These are phyloP conservation scores for Caenorhabditis uteleia DNA, from an alignment of 2,888 invertebrate genomes.

Conservation along the genomic window DNA sequence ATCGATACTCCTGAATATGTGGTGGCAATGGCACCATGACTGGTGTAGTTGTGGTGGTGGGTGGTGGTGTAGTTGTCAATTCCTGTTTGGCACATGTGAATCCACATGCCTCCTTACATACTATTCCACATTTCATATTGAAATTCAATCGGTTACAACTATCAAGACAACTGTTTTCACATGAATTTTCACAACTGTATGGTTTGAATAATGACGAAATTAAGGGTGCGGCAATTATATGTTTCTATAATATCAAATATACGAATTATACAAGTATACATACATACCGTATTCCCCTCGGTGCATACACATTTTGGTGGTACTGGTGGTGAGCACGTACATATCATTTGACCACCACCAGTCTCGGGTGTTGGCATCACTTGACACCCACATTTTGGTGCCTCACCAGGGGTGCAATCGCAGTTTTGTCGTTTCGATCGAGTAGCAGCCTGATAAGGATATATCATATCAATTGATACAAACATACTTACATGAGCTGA, in stretches of 20 bases:
- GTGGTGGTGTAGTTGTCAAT: slow-evolving; percentile 4
- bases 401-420: slow-evolving; percentile 39
- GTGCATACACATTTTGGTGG: slow-evolving; percentile 47
- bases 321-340: slow-evolving; percentile 39
- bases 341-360: slow-evolving; percentile 44
- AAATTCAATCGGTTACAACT: slow-evolving; percentile 36
- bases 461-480: too few species aligned
- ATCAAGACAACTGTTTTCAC: slow-evolving; percentile 37
- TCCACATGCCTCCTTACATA: slow-evolving; percentile 44
- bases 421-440: slow-evolving; percentile 40
- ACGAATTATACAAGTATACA: neutral
- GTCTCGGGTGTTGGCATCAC: slow-evolving; percentile 27
- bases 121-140: slow-evolving; percentile 28
- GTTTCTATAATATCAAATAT: neutral
- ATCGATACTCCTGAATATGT: slow-evolving; percentile 39
- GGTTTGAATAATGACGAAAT: slow-evolving; percentile 15
- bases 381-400: slow-evolving; percentile 48
- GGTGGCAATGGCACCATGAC: slow-evolving; percentile 26
- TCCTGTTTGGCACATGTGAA: slow-evolving; percentile 49
- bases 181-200: slow-evolving; percentile 33
- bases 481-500: too few species aligned
- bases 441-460: slow-evolving; percentile 15
- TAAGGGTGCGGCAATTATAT: slow-evolving; percentile 19
- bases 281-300: slow-evolving; percentile 32
- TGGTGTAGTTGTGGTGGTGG: slow-evolving; percentile 16